Percentiles rank a stretch among this genome's conserved stretches.
Conservation (phyloP, 1,140 invertebrate genomes). For the Drosophila sturtevanti region DNA sequence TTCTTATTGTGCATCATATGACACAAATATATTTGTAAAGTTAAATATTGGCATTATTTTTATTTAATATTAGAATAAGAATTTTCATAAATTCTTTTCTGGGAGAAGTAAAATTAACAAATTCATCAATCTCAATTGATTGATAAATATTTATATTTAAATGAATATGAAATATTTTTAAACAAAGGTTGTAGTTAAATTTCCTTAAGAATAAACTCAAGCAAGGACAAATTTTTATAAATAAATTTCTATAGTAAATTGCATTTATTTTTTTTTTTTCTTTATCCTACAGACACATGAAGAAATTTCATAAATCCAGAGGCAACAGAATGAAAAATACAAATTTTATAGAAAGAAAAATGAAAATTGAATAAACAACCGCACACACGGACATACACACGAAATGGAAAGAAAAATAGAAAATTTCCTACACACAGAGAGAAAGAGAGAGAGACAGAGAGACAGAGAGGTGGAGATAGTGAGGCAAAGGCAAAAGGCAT, state of each 20-base stretch:
- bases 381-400: conserved; percentile 7
- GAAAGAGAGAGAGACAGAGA: too few relatives aligned
- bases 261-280: conserved; percentile 4
- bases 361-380: conserved; percentile 58
- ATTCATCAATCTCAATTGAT: not conserved
- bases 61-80: too few relatives aligned
- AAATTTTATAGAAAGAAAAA: conserved; percentile 51
- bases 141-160: not conserved
- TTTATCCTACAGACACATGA: not conserved
- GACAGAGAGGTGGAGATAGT: too few relatives aligned
- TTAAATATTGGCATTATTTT: too few relatives aligned
- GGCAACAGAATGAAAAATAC: conserved; percentile 49
- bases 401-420: not conserved
- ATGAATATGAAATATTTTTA: not conserved
- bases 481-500: conserved; percentile 47
- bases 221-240: not conserved
- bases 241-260: conserved; percentile 25
- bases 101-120: not conserved
- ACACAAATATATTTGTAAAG: not conserved
- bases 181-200: not conserved
- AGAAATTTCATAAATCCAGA: conserved; percentile 38
- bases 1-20: not conserved
- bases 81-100: too few relatives aligned
- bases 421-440: conserved; percentile 15
- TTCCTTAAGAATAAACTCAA: not conserved